Evolutionary conservation across 2,888 invertebrate species (phyloP).

Genomic region (Acheta domesticus): DNA sequence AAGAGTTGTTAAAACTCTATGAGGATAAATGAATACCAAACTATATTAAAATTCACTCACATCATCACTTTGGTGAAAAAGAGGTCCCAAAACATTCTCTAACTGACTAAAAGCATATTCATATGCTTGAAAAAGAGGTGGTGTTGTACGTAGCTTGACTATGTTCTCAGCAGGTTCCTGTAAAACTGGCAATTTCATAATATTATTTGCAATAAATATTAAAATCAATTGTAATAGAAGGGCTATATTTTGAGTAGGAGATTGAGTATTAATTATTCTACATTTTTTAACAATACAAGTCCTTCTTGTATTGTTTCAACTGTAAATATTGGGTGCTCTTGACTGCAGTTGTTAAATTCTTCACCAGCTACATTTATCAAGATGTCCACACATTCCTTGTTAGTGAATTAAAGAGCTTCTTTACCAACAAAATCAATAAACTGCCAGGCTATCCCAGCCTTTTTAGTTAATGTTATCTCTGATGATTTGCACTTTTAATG

Average conservation of each 20-base stretch:
- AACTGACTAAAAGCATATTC: constrained; percentile 70
- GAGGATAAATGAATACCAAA: not conserved
- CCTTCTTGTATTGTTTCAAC: no score
- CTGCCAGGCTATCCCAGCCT: no score
- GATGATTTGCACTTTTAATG: no score
- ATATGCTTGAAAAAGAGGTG: constrained; percentile 74
- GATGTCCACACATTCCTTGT: no score
- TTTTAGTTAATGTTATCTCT: no score
- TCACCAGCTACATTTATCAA: no score
- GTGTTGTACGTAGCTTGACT: constrained; percentile 69
- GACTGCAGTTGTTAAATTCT: no score
- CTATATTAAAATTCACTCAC: constrained; percentile 48
- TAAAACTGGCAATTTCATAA: constrained; percentile 50
- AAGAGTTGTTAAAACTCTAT: not conserved
- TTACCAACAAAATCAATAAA: no score
- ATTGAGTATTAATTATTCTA: not conserved
- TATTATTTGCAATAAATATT: not conserved
- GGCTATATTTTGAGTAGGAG: not conserved
- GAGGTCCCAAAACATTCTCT: constrained; percentile 69
- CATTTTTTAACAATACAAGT: no score
- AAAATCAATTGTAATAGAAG: not conserved
- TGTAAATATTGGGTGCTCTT: no score
- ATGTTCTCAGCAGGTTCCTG: constrained; percentile 60
- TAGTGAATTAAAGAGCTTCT: no score
- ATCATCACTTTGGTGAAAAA: constrained; percentile 79